Evolutionary conservation across 1,140 invertebrate species (phyloP).

Genomic region (Leptinotarsa lineolata): DNA sequence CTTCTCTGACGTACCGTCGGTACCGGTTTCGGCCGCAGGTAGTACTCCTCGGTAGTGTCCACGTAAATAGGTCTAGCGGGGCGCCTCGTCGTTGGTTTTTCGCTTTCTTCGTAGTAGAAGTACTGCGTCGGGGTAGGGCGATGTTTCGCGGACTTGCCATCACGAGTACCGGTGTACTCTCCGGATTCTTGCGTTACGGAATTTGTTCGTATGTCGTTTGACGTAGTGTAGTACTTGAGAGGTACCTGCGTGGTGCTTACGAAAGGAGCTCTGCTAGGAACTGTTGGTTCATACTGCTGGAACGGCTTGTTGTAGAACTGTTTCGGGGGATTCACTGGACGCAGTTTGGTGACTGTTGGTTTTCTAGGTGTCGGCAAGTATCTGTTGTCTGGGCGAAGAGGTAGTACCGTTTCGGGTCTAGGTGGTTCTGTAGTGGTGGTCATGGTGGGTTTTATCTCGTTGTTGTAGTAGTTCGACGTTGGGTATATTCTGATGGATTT

Average conservation of each 20-base stretch:
- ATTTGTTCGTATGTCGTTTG: slow-evolving; percentile 58
- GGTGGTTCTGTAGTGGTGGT: slow-evolving; percentile 28
- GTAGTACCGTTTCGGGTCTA: background rate
- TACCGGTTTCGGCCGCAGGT: slow-evolving; percentile 31
- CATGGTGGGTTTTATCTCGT: slow-evolving; percentile 2
- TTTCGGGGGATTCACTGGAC: slow-evolving; percentile 54
- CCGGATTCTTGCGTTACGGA: slow-evolving; percentile 59
- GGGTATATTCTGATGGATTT: slow-evolving; percentile 21
- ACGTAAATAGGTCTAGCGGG: slow-evolving; percentile 54
- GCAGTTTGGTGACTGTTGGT: slow-evolving; percentile 45
- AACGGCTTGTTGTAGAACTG: slow-evolving; percentile 33
- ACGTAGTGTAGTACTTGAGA: slow-evolving; percentile 64
- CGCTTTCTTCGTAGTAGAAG: slow-evolving; percentile 60
- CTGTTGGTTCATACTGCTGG: slow-evolving; percentile 31
- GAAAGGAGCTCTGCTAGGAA: slow-evolving; percentile 24
- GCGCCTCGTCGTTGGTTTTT: slow-evolving; percentile 52
- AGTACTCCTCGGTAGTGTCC: slow-evolving; percentile 54
- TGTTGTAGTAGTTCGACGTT: background rate
- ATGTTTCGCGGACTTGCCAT: slow-evolving; percentile 28
- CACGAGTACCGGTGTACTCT: slow-evolving; percentile 38
- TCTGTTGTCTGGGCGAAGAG: slow-evolving; percentile 21
- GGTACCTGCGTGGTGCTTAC: slow-evolving; percentile 64
- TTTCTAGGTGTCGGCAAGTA: slow-evolving; percentile 32
- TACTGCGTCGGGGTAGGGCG: slow-evolving; percentile 61
- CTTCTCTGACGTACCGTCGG: slow-evolving; percentile 21